Evolutionary conservation across 2,113 vertebrate species (phyloP), one percentile per base, ranked within the genome.

Genomic region (Callionymus lyra): DNA sequence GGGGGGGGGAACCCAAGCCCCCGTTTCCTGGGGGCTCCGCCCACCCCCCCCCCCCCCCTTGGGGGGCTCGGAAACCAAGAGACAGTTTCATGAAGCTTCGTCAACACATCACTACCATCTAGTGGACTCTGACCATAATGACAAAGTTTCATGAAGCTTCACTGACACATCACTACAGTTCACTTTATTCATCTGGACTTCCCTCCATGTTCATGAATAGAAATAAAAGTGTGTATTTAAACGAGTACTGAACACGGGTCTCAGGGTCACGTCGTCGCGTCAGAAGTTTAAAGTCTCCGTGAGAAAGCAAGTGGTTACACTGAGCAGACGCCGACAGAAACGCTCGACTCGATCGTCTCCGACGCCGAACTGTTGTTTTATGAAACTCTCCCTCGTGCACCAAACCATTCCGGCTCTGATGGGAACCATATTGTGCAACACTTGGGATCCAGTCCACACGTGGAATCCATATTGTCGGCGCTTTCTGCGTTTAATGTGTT

Each of bases 201-300:
- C 4, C 4, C 21, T 52, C 37, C 38, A 40, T 37, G 35, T 41
- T 57, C 15, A 16, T 33, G 59, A 52, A 59, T 34, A 43, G 13
- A 49, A 45, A 41, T 16, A 57, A 53, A 44, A 47, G 34, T 47
- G 43, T 46, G 44, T 43, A 42, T 69, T 53, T 73, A 47, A 77
- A 53, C 31, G 56, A 71, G 59, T 54, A 57, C 47, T 41, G 37
- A 17, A 43, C n/a, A n/a, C n/a, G 36, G 72, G 76, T 68, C 70
- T 43, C 79, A 71, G 74, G 74, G 56, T 72, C 58, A 71, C 60
- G 38, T 37, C 31, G 16, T 36, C 48, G 44, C 38, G n/a, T n/a
- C n/a, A 56, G 49, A 63, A 51, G 31, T 44, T 47, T 14, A 59
- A 60, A 44, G 50, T 53, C 50, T 53, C 61, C 59, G 53, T 34